Evolutionary conservation across 2,113 vertebrate genomes (phyloP), one percentile per base, ranked within the genome.

Genomic region (Pterophyllum scalare): DNA sequence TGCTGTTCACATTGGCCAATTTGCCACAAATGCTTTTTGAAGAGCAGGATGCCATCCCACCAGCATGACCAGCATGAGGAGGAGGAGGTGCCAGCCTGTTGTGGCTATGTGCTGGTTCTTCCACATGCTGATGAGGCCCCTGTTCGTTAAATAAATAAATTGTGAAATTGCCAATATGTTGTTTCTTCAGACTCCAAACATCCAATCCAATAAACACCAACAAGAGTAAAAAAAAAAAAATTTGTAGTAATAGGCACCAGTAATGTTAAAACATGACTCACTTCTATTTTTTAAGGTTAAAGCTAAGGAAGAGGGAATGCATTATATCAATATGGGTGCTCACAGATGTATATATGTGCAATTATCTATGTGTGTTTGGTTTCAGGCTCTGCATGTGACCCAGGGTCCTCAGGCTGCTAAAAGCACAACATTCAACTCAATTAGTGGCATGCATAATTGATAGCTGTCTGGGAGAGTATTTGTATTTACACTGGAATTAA

Each of bases 401-500:
- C 85, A 57, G 62, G 77, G 67, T 87, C 90, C 88, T 85, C 38
- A 10, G 65, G 84, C 91, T 76, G 86, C 94, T 95, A 93, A 95
- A 95, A 96, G 95, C 94, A 94, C 89, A 93, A 94, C 94, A 84
- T 94, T 93, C 91, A 91, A 94, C 94, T 96, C 94, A 95, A 95
- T 95, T 96, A 95, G 93, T 60, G 62, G 83, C 90, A 92, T 96
- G 91, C 91, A 96, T 96, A 96, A 96, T 96, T 96, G 91, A 96
- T 96, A 91, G 79, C 92, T 92, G 95, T 96, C 96, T 96, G 95
- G 93, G 89, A 92, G 92, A 92, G 94, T 94, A 94, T 95, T 95
- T 96, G 94, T 96, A 93, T 96, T 95, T 96, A 95, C 94, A 95
- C 94, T 95, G 92, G 91, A 96, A 96, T 96, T 96, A 96, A 96